Evolutionary conservation across 2,113 vertebrate species (phyloP).

Genomic region (Gobius niger): DNA sequence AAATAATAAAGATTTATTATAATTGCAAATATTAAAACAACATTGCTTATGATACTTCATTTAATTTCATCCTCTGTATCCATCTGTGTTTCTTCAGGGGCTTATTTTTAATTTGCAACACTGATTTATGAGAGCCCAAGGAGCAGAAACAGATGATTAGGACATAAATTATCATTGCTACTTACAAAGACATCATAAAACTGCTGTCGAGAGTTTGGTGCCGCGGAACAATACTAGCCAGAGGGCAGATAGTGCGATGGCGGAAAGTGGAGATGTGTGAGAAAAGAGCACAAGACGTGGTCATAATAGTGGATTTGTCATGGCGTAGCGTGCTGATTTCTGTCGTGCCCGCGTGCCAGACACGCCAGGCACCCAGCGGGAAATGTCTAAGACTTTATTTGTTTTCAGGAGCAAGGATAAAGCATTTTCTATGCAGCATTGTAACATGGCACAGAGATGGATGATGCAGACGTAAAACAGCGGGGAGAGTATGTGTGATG

Average conservation of each 20-base stretch:
- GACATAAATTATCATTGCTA: slow-evolving; percentile 67
- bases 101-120: slow-evolving; percentile 32
- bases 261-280: slow-evolving; percentile 64
- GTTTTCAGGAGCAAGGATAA: not conserved
- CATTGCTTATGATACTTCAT: not conserved
- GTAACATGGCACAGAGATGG: not conserved
- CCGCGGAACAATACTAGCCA: slow-evolving; percentile 15
- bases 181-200: slow-evolving; percentile 54
- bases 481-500: not conserved
- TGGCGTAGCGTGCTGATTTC: slow-evolving; percentile 32
- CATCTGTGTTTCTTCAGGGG: slow-evolving; percentile 32
- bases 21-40: not conserved
- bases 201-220: slow-evolving; percentile 28
- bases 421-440: not conserved
- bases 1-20: not conserved
- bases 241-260: slow-evolving; percentile 28
- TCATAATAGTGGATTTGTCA: slow-evolving; percentile 63
- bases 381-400: slow-evolving; percentile 1
- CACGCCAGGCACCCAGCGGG: not conserved
- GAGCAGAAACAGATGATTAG: slow-evolving; percentile 44
- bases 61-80: slow-evolving; percentile 8
- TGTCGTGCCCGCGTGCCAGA: slow-evolving; percentile 22
- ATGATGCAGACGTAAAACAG: not conserved
- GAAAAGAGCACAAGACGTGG: slow-evolving; percentile 59
- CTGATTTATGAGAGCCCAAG: slow-evolving; percentile 63